Conservation (phyloP, 2,113 vertebrate genomes). For the Phocoena sinus region DNA sequence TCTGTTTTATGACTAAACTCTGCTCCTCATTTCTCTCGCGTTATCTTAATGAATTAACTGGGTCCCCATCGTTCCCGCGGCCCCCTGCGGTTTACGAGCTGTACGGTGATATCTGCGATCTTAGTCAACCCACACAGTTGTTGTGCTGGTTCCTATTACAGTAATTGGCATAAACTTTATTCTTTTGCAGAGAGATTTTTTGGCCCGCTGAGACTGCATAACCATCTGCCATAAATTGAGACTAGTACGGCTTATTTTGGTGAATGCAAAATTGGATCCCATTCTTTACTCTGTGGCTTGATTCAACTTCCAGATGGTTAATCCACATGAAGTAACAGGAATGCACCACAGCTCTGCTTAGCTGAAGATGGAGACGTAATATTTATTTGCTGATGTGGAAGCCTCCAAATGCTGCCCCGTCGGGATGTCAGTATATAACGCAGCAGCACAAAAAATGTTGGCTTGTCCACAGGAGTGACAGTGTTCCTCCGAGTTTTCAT, state of each 20-base stretch:
- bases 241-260: conserved; percentile 67
- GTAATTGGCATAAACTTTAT: conserved; percentile 46
- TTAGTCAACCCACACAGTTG: neutral
- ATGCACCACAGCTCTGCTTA: conserved; percentile 64
- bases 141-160: conserved; percentile 56
- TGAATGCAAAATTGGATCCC: conserved; percentile 72
- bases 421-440: conserved; percentile 65
- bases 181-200: conserved; percentile 52
- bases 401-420: conserved; percentile 72
- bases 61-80: conserved; percentile 22
- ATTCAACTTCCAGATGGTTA: conserved; percentile 82
- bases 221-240: conserved; percentile 66
- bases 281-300: conserved; percentile 73
- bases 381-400: conserved; percentile 79
- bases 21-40: conserved; percentile 6
- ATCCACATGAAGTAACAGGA: conserved; percentile 78
- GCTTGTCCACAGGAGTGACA: neutral
- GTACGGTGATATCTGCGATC: neutral
- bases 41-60: conserved; percentile 72
- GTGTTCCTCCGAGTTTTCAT: conserved; percentile 14
- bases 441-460: conserved; percentile 53
- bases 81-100: conserved; percentile 19
- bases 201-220: conserved; percentile 62
- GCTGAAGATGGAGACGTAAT: conserved; percentile 82
- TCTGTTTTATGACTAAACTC: conserved; percentile 39